Conservation (phyloP, 2,888 invertebrate genomes). For the Junonia oenone region DNA sequence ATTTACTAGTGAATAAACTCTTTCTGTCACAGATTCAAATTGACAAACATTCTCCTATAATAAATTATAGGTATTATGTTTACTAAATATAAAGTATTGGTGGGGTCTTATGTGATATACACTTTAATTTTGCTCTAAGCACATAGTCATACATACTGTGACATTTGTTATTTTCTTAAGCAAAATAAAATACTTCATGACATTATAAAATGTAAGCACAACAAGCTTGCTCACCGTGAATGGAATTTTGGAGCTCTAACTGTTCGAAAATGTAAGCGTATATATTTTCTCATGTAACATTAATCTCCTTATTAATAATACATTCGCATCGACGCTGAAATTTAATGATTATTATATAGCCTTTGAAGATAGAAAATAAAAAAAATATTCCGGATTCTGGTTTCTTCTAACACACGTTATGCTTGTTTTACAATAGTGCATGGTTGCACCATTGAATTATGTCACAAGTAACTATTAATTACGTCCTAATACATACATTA, state of each 20-base stretch:
- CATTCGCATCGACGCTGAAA: constrained; percentile 10
- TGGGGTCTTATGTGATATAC: not conserved
- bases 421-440: not conserved
- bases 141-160: not conserved
- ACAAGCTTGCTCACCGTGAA: not conserved
- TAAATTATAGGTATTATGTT: no score
- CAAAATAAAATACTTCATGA: not conserved
- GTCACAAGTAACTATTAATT: not conserved
- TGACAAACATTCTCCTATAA: no score
- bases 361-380: constrained; percentile 1
- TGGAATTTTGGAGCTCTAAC: not conserved
- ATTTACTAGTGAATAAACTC: no score
- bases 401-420: not conserved
- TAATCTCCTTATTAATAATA: not conserved
- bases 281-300: not conserved
- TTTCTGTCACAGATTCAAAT: no score
- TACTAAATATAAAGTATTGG: no score
- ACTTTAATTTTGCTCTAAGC: not conserved
- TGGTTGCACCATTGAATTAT: not conserved
- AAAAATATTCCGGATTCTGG: not conserved
- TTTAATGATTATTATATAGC: constrained; percentile 4
- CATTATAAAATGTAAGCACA: not conserved
- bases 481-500: constrained; percentile 4
- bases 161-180: not conserved
- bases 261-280: not conserved